Evolutionary conservation across 2,797 vertebrate species (phyloP).

Genomic region (Melanotaenia nigrans): DNA sequence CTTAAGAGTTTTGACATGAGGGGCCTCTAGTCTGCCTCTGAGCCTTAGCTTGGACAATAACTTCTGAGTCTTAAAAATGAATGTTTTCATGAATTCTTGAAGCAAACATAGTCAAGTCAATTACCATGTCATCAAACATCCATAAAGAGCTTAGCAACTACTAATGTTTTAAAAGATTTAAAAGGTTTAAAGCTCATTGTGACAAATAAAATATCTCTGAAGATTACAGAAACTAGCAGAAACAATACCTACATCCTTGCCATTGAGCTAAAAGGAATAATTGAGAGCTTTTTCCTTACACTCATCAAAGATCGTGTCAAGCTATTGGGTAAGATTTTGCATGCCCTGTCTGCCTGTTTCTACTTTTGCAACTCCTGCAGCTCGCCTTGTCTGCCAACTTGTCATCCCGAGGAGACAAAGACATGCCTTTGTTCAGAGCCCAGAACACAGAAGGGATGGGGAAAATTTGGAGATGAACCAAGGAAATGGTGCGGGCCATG

Average conservation of each 20-base stretch:
- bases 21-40: neutral
- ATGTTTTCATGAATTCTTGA: neutral
- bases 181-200: neutral
- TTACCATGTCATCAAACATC: neutral
- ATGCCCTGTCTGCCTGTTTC: slow-evolving; percentile 49
- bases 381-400: slow-evolving; percentile 65
- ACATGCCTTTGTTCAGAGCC: slow-evolving; percentile 65
- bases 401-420: slow-evolving; percentile 65
- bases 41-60: neutral
- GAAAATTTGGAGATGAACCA: slow-evolving; percentile 56
- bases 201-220: slow-evolving; percentile 11
- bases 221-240: neutral
- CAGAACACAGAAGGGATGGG: slow-evolving; percentile 42
- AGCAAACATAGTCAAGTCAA: neutral
- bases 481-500: slow-evolving; percentile 55
- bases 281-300: slow-evolving; percentile 24
- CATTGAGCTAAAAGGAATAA: slow-evolving; percentile 30
- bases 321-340: slow-evolving; percentile 48
- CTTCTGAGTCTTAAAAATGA: neutral
- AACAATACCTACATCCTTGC: slow-evolving; percentile 23
- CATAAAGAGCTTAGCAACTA: neutral
- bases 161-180: neutral
- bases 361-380: slow-evolving; percentile 47
- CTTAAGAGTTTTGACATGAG: neutral
- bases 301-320: slow-evolving; percentile 50